Conservation (phyloP, 2,113 vertebrate species). For the Rhipidura dahli region DNA sequence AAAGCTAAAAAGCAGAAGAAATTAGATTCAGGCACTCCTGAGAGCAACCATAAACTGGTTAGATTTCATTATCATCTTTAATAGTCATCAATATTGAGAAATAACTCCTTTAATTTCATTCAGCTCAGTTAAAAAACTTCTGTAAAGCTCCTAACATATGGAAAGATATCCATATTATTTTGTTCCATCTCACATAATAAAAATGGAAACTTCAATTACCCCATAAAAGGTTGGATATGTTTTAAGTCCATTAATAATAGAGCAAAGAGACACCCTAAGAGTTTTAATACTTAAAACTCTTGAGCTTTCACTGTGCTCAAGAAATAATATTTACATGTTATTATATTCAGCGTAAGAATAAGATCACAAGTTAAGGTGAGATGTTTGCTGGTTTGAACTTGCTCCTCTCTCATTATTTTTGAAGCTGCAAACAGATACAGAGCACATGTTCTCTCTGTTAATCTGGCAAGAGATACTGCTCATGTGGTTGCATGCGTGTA, state of each 20-base stretch:
- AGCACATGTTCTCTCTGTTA: not conserved
- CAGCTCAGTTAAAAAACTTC: not conserved
- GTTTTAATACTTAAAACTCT: not conserved
- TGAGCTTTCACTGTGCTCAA: not conserved
- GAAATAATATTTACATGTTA: not conserved
- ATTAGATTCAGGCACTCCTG: not conserved
- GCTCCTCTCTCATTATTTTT: not conserved
- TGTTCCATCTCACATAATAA: not conserved
- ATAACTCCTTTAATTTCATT: not conserved
- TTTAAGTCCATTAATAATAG: not conserved
- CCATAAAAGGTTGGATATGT: not conserved
- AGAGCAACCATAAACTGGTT: not conserved
- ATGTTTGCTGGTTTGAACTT: not conserved
- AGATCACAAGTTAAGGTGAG: not conserved
- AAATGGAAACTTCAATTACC: not conserved
- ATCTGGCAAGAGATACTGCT: not conserved
- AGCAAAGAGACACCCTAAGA: not conserved
- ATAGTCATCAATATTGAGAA: not conserved
- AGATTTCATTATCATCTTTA: not conserved
- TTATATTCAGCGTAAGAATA: not conserved
- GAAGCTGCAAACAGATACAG: not conserved
- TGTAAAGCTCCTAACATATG: not conserved
- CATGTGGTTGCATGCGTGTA: fast-evolving
- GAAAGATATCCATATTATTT: not conserved
- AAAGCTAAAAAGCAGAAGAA: not conserved